A percentile compares a stretch with the other conserved stretches of the same genome.
Evolutionary conservation across 2,113 vertebrate genomes (phyloP).

Genomic region (Tylochromis polylepis): DNA sequence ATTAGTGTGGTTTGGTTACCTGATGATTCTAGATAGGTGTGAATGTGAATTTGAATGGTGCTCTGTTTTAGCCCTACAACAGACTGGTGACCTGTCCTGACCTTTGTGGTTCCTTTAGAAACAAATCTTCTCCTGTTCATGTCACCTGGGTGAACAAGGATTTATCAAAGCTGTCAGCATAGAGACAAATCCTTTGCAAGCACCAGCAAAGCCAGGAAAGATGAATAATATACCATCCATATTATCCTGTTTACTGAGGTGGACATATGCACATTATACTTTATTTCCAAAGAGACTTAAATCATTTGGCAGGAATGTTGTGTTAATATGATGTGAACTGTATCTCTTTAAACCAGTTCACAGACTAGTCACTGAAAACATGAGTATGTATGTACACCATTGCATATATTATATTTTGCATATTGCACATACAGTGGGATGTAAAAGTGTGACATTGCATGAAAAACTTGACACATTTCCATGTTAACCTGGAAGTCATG

Average conservation of each 20-base stretch:
- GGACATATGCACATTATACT: neutral
- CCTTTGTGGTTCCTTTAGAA: neutral
- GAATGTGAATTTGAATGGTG: neutral
- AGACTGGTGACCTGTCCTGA: neutral
- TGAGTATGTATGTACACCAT: neutral
- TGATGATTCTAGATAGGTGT: neutral
- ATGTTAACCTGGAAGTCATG: too few relatives aligned
- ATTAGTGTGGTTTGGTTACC: neutral
- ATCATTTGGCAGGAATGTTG: neutral
- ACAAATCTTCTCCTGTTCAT: neutral
- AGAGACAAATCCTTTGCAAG: neutral
- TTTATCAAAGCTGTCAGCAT: neutral
- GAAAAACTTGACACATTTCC: too few relatives aligned
- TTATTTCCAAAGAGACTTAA: neutral
- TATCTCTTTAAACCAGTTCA: neutral
- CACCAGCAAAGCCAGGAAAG: neutral
- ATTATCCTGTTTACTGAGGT: neutral
- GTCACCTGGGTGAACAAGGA: neutral
- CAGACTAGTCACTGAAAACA: neutral
- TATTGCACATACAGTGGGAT: neutral
- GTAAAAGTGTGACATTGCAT: too few relatives aligned
- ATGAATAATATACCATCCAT: neutral
- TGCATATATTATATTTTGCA: neutral
- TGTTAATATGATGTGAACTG: neutral
- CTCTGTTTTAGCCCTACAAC: neutral